Conservation (phyloP, 2,888 invertebrate genomes). For the Pheosia tremula region DNA sequence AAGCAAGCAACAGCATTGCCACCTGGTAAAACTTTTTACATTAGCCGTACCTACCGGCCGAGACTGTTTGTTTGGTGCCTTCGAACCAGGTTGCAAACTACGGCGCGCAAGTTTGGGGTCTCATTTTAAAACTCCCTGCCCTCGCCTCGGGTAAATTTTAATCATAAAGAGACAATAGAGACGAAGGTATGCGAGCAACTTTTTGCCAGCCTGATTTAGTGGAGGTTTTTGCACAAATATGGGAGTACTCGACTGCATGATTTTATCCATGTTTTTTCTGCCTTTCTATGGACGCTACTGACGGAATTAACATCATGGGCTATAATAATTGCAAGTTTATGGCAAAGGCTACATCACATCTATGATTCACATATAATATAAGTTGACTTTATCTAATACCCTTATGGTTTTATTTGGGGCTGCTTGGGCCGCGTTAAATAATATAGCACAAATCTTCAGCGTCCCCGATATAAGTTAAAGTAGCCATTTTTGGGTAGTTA, state of each 20-base stretch:
- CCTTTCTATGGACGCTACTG: too few species aligned
- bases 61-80: constrained; percentile 74
- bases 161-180: constrained; percentile 77
- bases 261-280: constrained; percentile 34
- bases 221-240: constrained; percentile 47
- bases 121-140: constrained; percentile 71
- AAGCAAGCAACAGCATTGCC: constrained; percentile 66
- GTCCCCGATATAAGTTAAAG: constrained; percentile 32
- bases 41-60: constrained; percentile 60
- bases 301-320: too few species aligned
- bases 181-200: constrained; percentile 62
- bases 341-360: too few species aligned
- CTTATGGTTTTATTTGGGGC: constrained; percentile 18
- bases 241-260: constrained; percentile 36
- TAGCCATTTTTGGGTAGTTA: constrained; percentile 38
- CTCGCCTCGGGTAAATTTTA: constrained; percentile 67
- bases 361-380: too few species aligned
- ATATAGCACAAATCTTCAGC: constrained; percentile 42
- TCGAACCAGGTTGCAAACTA: constrained; percentile 65
- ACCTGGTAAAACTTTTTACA: constrained; percentile 74
- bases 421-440: constrained; percentile 39
- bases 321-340: too few species aligned
- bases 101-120: constrained; percentile 72
- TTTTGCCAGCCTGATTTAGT: constrained; percentile 61
- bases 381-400: background rate